Percentiles rank a stretch among this genome's conserved stretches.
phyloP scores from a whole-genome alignment of 92 coral and sea anemone genomes.

The Desmophyllum pertusum region DNA sequence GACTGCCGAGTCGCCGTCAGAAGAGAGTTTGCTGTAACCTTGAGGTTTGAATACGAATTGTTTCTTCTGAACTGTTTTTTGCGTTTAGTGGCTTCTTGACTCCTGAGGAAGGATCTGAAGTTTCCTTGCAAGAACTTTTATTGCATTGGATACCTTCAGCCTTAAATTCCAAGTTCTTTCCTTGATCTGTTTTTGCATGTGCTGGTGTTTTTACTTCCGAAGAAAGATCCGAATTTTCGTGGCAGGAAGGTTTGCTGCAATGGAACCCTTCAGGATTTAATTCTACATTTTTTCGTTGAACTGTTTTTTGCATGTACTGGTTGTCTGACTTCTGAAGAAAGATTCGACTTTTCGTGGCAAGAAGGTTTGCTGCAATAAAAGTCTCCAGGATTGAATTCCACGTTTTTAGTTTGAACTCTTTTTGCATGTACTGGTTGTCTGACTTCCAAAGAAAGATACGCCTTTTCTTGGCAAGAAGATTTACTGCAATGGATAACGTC shows the following conservation, averaged over 20 bases:
- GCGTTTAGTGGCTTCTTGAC: background rate
- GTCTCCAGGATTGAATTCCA: background rate
- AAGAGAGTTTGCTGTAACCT: background rate
- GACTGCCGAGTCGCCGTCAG: background rate
- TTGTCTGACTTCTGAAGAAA: background rate
- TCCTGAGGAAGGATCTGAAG: background rate
- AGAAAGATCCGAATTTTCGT: background rate
- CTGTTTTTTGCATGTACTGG: background rate
- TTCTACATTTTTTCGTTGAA: background rate
- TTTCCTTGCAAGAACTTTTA: background rate
- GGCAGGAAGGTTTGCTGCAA: background rate
- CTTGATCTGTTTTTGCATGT: background rate
- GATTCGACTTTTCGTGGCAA: background rate
- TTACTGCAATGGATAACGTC: background rate
- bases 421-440: background rate
- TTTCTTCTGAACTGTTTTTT: background rate
- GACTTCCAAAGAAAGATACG: background rate
- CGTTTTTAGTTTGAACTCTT: background rate
- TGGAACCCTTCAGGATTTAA: background rate
- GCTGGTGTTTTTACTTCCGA: background rate
- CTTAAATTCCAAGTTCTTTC: background rate
- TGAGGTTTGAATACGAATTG: background rate
- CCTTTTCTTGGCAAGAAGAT: background rate
- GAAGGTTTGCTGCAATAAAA: background rate
- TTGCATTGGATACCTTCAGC: background rate